These are phyloP conservation scores for Vandiemenella viatica DNA, from an alignment of 2,888 invertebrate genomes.

Conservation along the genomic window DNA sequence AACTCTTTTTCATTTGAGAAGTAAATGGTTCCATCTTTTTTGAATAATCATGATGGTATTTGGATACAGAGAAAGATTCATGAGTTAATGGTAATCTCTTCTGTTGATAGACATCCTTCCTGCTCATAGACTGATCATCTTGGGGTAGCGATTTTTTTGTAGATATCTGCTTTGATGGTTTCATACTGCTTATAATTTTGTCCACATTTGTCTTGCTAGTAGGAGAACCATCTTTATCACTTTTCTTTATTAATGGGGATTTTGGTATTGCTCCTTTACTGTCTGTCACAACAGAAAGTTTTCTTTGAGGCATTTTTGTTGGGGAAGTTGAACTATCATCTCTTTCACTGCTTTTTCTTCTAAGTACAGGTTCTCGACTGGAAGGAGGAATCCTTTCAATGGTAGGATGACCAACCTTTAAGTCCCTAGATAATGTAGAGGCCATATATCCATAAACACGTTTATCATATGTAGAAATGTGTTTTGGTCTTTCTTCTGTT, in stretches of 20 bases:
- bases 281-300: neutral
- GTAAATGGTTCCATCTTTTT: neutral
- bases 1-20: too few species aligned
- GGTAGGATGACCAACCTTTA: slow-evolving; percentile 31
- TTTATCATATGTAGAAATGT: neutral
- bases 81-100: neutral
- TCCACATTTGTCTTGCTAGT: too few species aligned
- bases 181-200: too few species aligned
- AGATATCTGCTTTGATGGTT: slow-evolving; percentile 1
- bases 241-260: neutral
- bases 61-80: neutral
- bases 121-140: neutral
- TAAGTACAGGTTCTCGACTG: slow-evolving; percentile 10
- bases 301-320: slow-evolving; percentile 1
- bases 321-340: slow-evolving; percentile 4
- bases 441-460: slow-evolving; percentile 36
- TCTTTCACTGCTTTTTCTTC: slow-evolving; percentile 8
- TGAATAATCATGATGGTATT: neutral
- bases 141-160: neutral
- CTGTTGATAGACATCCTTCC: neutral
- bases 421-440: slow-evolving; percentile 39
- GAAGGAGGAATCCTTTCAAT: slow-evolving; percentile 10
- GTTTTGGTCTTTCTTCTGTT: neutral
- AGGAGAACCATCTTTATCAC: neutral
- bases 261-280: slow-evolving; percentile 12